These are phyloP conservation scores for Papilio polytes DNA, from an alignment of 1,140 invertebrate species.

Conservation along the genomic window DNA sequence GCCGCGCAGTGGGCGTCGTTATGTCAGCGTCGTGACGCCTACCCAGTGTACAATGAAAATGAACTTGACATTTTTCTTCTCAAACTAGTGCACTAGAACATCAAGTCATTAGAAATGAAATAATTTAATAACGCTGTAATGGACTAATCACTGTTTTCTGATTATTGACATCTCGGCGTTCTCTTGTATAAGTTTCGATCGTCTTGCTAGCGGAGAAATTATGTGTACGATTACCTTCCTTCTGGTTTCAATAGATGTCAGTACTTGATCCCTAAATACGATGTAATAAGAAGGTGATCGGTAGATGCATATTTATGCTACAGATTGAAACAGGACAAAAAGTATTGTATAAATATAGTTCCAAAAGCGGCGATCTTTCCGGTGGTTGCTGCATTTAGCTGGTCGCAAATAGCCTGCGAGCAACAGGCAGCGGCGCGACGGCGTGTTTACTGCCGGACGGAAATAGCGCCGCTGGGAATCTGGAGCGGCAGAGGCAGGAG, in stretches of 20 bases:
- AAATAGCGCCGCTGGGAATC: conserved; percentile 63
- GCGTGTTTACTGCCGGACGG: conserved; percentile 54
- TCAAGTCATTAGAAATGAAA: neutral
- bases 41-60: neutral
- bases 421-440: conserved; percentile 49
- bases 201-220: no score
- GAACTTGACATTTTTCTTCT: conserved; percentile 24
- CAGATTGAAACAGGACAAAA: conserved; percentile 38
- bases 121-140: neutral
- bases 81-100: neutral
- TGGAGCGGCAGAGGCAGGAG: conserved; percentile 56
- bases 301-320: neutral
- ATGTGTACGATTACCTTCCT: no score
- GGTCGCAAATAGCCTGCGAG: conserved; percentile 62
- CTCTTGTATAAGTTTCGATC: neutral
- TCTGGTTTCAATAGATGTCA: no score
- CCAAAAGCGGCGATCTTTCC: conserved; percentile 55
- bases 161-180: neutral
- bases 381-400: conserved; percentile 64
- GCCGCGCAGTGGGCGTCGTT: neutral
- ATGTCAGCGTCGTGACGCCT: neutral
- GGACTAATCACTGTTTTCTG: neutral
- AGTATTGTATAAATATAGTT: conserved; percentile 41
- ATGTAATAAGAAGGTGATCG: no score
- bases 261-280: no score